Base-by-base conservation (phyloP, 2,888 invertebrate species). In the Phoronis australis region DNA sequence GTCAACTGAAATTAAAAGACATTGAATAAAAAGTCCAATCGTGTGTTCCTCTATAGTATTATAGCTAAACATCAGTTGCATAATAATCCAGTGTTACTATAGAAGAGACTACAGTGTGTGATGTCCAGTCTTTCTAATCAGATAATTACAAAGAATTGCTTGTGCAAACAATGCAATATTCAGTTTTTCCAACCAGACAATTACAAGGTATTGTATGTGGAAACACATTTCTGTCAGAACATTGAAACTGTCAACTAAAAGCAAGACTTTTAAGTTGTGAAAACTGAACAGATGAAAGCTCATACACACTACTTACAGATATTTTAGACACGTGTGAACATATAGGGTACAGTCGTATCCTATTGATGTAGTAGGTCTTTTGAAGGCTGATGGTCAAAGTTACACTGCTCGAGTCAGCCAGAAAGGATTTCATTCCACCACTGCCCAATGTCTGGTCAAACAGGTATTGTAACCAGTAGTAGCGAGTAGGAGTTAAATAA, bases 361-460 rank as follows among this genome's bases (percentile, higher is more conserved):
- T 58, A 42, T 61, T 65, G 23, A 66, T 57, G 42, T 54, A 59
- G 22, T 54, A 47, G 12, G 50, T 18, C 50, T 41, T 35, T 51
- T 49, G 12, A 9, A 65, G 47, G 1, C 47, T 45, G 9, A 66
- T 50, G 18, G 60, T 62, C 1, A 66, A 25, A 2, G 56, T 61
- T 2, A 63, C 46, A 5, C 50, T 15, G 4, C 51, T 25, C 0
- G 40, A 18, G 3, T 44, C 25, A 0, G 56, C 57, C 54, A 60
- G 31, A 51, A 53, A 62, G 23, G 53, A 56, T 35, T 59, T n/a
- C 3, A 21, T 38, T 25, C 48, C 41, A 12, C 37, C 43, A 4
- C 45, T 37, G 9, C 9, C 9, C 18, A 63, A 42, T 1, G 65
- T 61, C 41, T 62, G 63, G 48, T 65, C 65, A 58, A 65, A 65